Base-by-base conservation (phyloP, 1,140 invertebrate species). In the Drosophila orosa region DNA sequence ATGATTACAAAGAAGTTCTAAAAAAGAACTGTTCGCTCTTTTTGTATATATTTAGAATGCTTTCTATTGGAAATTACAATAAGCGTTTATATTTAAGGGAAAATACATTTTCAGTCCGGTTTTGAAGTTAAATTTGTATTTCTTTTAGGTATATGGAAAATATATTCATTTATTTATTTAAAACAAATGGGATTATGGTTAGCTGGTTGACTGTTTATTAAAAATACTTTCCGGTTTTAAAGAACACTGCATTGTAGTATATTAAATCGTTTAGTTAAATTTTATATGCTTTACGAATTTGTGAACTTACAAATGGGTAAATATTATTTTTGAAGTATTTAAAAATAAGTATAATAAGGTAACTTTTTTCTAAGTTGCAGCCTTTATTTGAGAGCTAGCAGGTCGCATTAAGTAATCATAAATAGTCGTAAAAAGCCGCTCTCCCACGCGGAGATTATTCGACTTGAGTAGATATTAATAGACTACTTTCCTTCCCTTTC, bases 401-500 rank as follows among this genome's bases (percentile, higher is more conserved):
- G 35, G 15, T 59, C 8, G 7, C 22, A 12, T 13, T 60, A 25
- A 33, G 55, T 39, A 59, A 19, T 8, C 12, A 29, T 12, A 40
- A 17, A 25, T 29, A 67, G 60, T 60, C 35, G 25, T 63, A 31
- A 63, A 60, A 10, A 12, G 9, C 6, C 8, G 2, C 2, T 8
- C 22, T 12, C 29, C 19, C 22, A 22, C 31, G 19, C 27, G 31
- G 4, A 13, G 60, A 44, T 39, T 31, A 12, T 5, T 19, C 22
- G 25, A 37, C 37, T 33, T 45, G 40, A 40, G n/a, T 31, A 22
- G 40, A 47, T 37, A 25, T 22, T 47, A 67, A 55, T 40, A 25
- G 12, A 2, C 37, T 19, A n/a, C 33, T 44, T 59, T 25, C 19
- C 1, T 35, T 54, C 29, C 10, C 45, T 73, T 69, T 10, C 77